A percentile compares a stretch with the other conserved stretches of the same genome.
These are phyloP conservation scores for Watersipora subatra DNA, from an alignment of 1,140 invertebrate genomes.

Conservation along the genomic window DNA sequence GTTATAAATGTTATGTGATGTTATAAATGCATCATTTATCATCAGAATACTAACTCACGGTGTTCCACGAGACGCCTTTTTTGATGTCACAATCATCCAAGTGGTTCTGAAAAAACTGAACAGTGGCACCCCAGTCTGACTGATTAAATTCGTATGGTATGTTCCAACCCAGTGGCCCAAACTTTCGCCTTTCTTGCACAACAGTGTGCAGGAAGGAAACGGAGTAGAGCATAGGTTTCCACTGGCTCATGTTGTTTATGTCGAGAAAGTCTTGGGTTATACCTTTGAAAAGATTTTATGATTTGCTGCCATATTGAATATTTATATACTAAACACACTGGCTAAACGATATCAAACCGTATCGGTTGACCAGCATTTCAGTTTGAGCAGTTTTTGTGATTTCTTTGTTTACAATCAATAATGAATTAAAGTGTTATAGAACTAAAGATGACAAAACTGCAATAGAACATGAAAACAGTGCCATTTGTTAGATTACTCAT, in stretches of 20 bases:
- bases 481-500: no score
- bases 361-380: no score
- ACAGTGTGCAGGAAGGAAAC: constrained; percentile 64
- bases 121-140: constrained; percentile 81
- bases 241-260: constrained; percentile 47
- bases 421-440: no score
- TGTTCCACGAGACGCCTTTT: constrained; percentile 90
- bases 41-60: constrained; percentile 49
- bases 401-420: no score
- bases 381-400: no score
- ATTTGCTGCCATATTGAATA: no score
- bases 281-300: constrained; percentile 8
- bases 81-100: constrained; percentile 89
- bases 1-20: no score
- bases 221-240: constrained; percentile 78
- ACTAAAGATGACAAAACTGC: no score
- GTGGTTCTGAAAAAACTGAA: constrained; percentile 91
- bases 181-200: constrained; percentile 39
- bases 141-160: constrained; percentile 83
- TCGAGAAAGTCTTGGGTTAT: constrained; percentile 31
- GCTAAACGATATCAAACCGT: no score
- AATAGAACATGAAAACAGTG: no score
- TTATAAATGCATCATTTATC: no score
- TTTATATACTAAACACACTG: no score
- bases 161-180: constrained; percentile 40